These are phyloP conservation scores for Hydropotes inermis DNA, from an alignment of 2,113 vertebrate species.

Conservation along the genomic window DNA sequence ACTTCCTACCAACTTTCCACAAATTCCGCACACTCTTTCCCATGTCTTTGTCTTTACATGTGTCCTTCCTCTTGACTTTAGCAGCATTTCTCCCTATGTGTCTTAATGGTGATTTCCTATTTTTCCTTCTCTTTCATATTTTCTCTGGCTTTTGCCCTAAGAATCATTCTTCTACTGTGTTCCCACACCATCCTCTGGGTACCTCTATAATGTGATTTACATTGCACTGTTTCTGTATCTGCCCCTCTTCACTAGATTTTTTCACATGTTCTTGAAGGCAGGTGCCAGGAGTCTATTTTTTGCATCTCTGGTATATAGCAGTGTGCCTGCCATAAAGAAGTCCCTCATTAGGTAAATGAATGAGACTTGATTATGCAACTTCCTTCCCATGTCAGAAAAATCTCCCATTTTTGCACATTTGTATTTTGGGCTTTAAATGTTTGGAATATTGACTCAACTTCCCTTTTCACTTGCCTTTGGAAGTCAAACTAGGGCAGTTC, in stretches of 20 bases:
- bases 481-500: conserved; percentile 33
- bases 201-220: background rate
- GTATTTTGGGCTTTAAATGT: conserved; percentile 9
- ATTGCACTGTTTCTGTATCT: background rate
- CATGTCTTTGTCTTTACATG: background rate
- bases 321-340: background rate
- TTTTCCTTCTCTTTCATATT: background rate
- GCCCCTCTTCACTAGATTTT: background rate
- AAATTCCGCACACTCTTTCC: background rate
- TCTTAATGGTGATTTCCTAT: background rate
- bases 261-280: background rate
- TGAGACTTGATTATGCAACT: background rate
- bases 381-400: background rate
- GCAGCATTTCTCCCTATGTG: background rate
- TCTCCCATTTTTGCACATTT: background rate
- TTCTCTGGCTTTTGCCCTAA: background rate
- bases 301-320: background rate
- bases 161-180: background rate
- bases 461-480: background rate
- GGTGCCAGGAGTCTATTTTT: background rate
- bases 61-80: background rate
- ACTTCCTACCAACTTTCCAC: background rate
- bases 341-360: background rate
- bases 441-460: conserved; percentile 14
- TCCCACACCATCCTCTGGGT: background rate